A percentile compares a stretch with the other conserved stretches of the same genome.
Evolutionary conservation across 2,113 vertebrate species (phyloP).

Genomic region (Emydura subglobosa): DNA sequence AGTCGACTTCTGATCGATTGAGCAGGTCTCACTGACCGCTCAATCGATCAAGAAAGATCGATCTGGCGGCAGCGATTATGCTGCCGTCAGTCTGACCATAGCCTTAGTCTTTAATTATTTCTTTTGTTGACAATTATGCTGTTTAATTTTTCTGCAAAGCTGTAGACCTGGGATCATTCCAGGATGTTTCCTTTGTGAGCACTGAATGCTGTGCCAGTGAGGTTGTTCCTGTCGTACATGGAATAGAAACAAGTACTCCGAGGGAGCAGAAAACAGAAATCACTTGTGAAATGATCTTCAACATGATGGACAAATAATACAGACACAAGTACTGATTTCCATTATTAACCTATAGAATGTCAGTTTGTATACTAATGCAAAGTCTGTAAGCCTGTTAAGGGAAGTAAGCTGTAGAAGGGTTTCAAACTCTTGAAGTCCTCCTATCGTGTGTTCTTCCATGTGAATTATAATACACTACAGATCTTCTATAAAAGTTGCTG

Average conservation of each 20-base stretch:
- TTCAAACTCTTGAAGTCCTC: background rate
- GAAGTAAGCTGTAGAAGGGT: background rate
- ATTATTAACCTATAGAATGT: background rate
- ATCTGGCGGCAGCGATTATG: too few relatives aligned
- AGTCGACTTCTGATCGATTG: too few relatives aligned
- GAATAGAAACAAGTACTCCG: rapidly evolving
- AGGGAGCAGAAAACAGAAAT: background rate
- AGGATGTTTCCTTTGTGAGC: background rate
- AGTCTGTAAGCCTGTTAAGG: background rate
- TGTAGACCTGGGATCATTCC: background rate
- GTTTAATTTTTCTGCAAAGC: background rate
- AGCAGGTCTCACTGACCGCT: too few relatives aligned
- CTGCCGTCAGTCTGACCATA: too few relatives aligned
- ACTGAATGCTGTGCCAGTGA: background rate
- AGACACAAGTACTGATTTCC: rapidly evolving
- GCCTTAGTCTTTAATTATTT: background rate
- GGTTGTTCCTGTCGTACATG: background rate
- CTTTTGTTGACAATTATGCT: constrained; percentile 12
- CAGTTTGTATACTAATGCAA: background rate
- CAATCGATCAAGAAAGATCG: too few relatives aligned
- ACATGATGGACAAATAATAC: background rate
- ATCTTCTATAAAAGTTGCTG: background rate
- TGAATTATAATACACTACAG: too few relatives aligned
- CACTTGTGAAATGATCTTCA: constrained; percentile 46
- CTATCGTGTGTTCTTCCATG: too few relatives aligned